A percentile compares a stretch with the other conserved stretches of the same genome.
These are phyloP conservation scores for Onchidella celtica DNA, from an alignment of 2,888 invertebrate genomes.

Conservation along the genomic window DNA sequence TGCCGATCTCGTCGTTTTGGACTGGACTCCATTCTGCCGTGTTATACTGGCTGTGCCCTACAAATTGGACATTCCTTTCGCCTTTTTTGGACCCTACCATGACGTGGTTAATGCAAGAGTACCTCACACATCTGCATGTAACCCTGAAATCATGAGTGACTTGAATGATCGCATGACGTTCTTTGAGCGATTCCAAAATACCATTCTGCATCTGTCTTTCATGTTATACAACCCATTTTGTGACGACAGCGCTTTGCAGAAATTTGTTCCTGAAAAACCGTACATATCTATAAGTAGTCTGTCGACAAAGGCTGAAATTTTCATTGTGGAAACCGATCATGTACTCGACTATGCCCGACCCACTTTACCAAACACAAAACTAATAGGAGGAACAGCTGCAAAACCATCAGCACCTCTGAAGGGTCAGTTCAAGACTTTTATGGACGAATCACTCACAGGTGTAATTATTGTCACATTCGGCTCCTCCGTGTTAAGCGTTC, in stretches of 20 bases:
- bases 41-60: conserved; percentile 46
- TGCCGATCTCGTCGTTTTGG: conserved; percentile 47
- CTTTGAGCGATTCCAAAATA: neutral
- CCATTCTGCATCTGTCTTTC: neutral
- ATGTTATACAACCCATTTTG: conserved; percentile 4
- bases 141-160: neutral
- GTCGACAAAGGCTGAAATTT: conserved; percentile 50
- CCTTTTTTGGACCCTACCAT: conserved; percentile 42
- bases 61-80: conserved; percentile 46
- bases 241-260: conserved; percentile 15
- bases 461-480: conserved; percentile 61
- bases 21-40: conserved; percentile 29
- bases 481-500: conserved; percentile 41
- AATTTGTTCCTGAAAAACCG: conserved; percentile 50
- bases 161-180: neutral
- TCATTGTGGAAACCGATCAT: conserved; percentile 30
- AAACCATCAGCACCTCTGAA: conserved; percentile 54
- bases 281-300: conserved; percentile 36
- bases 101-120: conserved; percentile 33
- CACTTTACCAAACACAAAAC: conserved; percentile 54
- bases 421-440: conserved; percentile 51
- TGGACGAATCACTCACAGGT: conserved; percentile 53
- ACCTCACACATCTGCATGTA: neutral
- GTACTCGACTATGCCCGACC: conserved; percentile 53
- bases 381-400: conserved; percentile 57